Base-by-base conservation (phyloP, 2,888 invertebrate genomes). In the Trichogramma dendrolimi region DNA sequence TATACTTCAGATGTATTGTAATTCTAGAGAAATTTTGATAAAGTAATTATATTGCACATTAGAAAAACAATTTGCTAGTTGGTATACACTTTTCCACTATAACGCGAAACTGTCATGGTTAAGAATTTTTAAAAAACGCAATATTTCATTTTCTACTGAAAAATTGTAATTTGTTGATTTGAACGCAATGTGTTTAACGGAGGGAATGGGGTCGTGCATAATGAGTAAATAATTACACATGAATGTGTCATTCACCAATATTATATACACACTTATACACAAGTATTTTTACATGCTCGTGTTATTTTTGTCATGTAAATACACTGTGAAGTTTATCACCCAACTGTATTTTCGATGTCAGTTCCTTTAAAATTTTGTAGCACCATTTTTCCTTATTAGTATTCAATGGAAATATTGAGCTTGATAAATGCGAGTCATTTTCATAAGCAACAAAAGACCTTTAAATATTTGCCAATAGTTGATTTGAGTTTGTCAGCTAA, bases 231-330 rank as follows among this genome's bases (percentile, higher is more conserved):
- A 54, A 62, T 63, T 62, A 62, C 67, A 67, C 59, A 63, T 62
- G 58, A 56, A 61, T 67, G 63, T 67, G 58, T 62, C 63, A 67
- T 67, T 65, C 65, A 55, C 61, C 60, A 65, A 58, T 11, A 63
- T 62, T 65, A 60, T 55, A 57, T 60, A 62, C 62, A 64, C 53
- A 56, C 59, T 62, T 55, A 63, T 58, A 65, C 61, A 7, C 50
- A 54, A 62, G 57, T 62, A 59, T 61, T 63, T 53, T 60, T 62
- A 67, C 67, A 67, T 60, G 54, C 62, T 62, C 59, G 58, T 63
- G 61, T 65, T 67, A 46, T 65, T 55, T 65, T 58, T 63, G 62
- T 64, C 59, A 62, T 67, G 63, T 67, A 67, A 66, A 67, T 66
- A 67, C 64, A 67, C 64, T 67, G 53, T 66, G 57, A 66, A 64